Conservation (phyloP, 2,888 invertebrate species). For the Taenaris catops region DNA sequence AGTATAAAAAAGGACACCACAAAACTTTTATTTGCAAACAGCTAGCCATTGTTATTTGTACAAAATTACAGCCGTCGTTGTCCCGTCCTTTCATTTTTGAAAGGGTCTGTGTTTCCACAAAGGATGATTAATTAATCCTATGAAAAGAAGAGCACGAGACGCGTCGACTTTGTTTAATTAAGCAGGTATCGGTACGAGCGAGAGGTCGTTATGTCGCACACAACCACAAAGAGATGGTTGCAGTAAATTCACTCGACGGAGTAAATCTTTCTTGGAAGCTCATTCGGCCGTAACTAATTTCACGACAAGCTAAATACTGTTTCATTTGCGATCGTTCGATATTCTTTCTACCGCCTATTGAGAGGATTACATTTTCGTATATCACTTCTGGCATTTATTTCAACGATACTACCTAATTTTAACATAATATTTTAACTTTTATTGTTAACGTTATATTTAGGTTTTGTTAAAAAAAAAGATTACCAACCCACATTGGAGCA, state of each 20-base stretch:
- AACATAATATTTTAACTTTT: too few relatives aligned
- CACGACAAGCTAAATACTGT: constrained; percentile 19
- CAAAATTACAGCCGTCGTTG: not conserved
- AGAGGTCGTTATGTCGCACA: constrained; percentile 11
- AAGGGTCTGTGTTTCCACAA: constrained; percentile 2
- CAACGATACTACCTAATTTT: too few relatives aligned
- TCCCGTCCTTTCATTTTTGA: constrained; percentile 2
- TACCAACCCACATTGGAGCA: too few relatives aligned
- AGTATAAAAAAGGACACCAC: not conserved
- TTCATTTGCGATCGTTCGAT: constrained; percentile 15
- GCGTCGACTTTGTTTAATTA: constrained; percentile 14
- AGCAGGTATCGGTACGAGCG: constrained; percentile 18
- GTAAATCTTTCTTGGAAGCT: constrained; percentile 21
- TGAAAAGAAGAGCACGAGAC: constrained; percentile 12
- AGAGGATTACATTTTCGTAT: too few relatives aligned
- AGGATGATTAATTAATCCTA: constrained; percentile 15
- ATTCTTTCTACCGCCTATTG: too few relatives aligned
- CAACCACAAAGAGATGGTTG: constrained; percentile 8
- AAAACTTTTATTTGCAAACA: not conserved
- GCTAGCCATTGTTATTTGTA: constrained; percentile 1
- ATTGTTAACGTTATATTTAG: too few relatives aligned
- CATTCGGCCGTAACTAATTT: constrained; percentile 22
- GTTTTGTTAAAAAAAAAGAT: too few relatives aligned
- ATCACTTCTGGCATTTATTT: too few relatives aligned
- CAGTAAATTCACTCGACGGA: constrained; percentile 11